These are phyloP conservation scores for Chymomyza procnemis DNA, from an alignment of 2,888 invertebrate species.

Conservation along the genomic window DNA sequence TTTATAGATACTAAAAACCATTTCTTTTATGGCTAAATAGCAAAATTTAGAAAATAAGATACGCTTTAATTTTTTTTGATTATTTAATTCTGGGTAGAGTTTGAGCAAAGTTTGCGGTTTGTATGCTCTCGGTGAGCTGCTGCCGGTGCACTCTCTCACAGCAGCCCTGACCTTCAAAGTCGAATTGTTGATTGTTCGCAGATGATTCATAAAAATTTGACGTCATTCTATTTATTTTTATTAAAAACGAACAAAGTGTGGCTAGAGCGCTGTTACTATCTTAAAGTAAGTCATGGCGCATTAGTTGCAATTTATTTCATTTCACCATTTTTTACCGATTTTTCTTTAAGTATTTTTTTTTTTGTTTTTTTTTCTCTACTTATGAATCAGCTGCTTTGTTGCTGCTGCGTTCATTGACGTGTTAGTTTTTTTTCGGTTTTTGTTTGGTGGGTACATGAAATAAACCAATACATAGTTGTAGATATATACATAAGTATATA, in stretches of 20 bases:
- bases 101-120: background rate
- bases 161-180: background rate
- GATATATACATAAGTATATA: conserved; percentile 20
- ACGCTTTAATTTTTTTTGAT: too few relatives aligned
- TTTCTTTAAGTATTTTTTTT: background rate
- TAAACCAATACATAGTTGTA: background rate
- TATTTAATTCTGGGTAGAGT: too few relatives aligned
- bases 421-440: conserved; percentile 19
- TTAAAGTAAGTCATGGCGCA: background rate
- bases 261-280: too few relatives aligned
- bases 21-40: background rate
- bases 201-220: background rate
- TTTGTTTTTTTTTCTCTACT: background rate
- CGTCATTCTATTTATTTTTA: background rate
- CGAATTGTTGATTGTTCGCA: background rate
- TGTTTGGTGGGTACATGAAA: conserved; percentile 18
- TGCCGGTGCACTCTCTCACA: background rate
- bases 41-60: background rate
- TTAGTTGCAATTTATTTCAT: background rate
- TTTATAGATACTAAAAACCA: background rate
- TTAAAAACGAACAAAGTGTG: background rate
- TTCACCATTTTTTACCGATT: background rate
- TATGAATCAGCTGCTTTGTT: background rate
- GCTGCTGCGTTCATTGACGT: conserved; percentile 50
- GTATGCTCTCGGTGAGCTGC: background rate